phyloP scores from a whole-genome alignment of 2,113 vertebrate genomes.

The Entelurus aequoreus region DNA sequence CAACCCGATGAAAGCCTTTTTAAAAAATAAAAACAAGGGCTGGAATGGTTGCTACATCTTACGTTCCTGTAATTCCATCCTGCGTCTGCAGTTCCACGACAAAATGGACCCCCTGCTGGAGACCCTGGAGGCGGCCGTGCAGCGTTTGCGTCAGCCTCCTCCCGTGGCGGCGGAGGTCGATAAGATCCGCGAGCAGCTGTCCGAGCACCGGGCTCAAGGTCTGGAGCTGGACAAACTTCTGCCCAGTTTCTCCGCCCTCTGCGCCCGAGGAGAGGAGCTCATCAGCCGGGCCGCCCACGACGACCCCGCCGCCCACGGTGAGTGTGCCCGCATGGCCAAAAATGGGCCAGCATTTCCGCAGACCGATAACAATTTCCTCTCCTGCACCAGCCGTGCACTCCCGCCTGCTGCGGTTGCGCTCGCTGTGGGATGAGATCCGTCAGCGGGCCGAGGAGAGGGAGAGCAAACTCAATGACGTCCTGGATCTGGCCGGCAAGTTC shows the following conservation, averaged over 20 bases:
- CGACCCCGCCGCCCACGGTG: conserved; percentile 92
- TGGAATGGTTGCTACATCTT: not conserved
- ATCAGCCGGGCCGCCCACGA: conserved; percentile 83
- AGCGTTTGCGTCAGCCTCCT: conserved; percentile 84
- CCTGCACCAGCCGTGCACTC: conserved; percentile 81
- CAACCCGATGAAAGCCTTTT: conserved; percentile 11
- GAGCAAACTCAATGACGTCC: conserved; percentile 90
- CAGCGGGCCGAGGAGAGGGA: conserved; percentile 89
- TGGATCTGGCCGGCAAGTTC: conserved; percentile 94
- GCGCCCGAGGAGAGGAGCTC: conserved; percentile 87
- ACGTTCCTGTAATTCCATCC: not conserved
- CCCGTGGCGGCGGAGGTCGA: conserved; percentile 94
- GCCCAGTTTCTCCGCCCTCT: conserved; percentile 90
- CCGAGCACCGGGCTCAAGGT: conserved; percentile 82
- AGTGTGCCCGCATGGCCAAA: conserved; percentile 11
- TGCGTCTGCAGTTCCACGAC: conserved; percentile 82
- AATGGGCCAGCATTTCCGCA: no score
- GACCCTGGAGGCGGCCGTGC: conserved; percentile 83
- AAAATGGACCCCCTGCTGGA: conserved; percentile 98
- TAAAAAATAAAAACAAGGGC: not conserved
- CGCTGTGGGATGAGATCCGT: conserved; percentile 98
- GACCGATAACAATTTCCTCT: no score
- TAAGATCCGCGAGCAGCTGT: conserved; percentile 95
- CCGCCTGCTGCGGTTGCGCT: conserved; percentile 88
- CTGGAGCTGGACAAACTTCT: conserved; percentile 96